phyloP scores from a whole-genome alignment of 2,113 vertebrate genomes.

The Pterocles burchelli region DNA sequence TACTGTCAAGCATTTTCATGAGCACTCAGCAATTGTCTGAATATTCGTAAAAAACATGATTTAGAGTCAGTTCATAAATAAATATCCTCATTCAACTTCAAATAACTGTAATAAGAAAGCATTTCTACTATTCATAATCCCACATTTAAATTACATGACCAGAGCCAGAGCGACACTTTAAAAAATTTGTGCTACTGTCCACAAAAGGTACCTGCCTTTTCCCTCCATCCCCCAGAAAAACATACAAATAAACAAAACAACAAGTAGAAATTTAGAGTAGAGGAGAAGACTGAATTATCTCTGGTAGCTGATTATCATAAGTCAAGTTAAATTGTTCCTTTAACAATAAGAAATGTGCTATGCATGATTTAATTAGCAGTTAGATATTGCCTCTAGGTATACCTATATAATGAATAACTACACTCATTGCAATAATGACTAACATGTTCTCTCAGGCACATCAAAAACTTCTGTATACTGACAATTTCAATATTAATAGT shows the following conservation, averaged over 20 bases:
- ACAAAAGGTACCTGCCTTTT: background rate
- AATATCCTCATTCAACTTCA: background rate
- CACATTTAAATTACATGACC: background rate
- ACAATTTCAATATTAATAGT: background rate
- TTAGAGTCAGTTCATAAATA: background rate
- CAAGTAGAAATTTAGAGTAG: background rate
- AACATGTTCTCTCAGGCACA: background rate
- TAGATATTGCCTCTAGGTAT: background rate
- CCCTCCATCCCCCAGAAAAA: background rate
- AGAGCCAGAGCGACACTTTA: background rate
- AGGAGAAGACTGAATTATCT: background rate
- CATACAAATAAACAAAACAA: background rate
- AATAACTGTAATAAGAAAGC: background rate
- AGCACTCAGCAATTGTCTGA: background rate
- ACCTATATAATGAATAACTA: background rate
- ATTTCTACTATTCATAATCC: background rate
- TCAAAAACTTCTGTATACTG: background rate
- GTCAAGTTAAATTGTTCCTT: background rate
- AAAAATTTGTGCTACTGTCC: background rate
- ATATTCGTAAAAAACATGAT: background rate
- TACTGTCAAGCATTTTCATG: background rate
- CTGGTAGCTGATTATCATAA: background rate
- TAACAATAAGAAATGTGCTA: background rate
- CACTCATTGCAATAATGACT: background rate
- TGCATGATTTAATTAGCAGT: background rate